Percentiles rank a stretch among this genome's conserved stretches.
These are phyloP conservation scores for Melangyna quadrimaculata DNA, from an alignment of 2,888 invertebrate genomes.

Conservation along the genomic window DNA sequence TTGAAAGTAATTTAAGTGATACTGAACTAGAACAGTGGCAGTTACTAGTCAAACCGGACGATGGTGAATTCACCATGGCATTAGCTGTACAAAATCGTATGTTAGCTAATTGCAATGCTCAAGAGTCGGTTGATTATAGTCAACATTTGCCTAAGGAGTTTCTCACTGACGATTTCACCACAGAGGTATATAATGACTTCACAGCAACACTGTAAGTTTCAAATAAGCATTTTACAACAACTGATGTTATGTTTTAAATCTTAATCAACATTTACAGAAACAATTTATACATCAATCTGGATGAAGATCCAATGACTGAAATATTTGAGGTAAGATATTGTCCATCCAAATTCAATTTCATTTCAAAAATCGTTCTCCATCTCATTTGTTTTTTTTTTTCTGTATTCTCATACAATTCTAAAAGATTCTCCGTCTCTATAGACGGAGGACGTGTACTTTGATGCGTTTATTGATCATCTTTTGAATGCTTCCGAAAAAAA, in stretches of 20 bases:
- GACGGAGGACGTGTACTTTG: slow-evolving; percentile 67
- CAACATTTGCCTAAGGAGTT: slow-evolving; percentile 76
- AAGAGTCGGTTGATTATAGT: slow-evolving; percentile 77
- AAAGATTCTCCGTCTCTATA: slow-evolving; percentile 69
- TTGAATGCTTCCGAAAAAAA: slow-evolving; percentile 55
- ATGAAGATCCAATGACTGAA: slow-evolving; percentile 63
- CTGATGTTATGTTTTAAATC: neutral
- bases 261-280: slow-evolving; percentile 15
- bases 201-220: slow-evolving; percentile 67
- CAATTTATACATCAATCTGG: slow-evolving; percentile 61
- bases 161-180: slow-evolving; percentile 73
- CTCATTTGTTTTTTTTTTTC: slow-evolving; percentile 59
- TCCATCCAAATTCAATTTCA: neutral
- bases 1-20: slow-evolving; percentile 82
- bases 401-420: slow-evolving; percentile 57
- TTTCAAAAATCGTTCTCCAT: slow-evolving; percentile 43
- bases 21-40: slow-evolving; percentile 82
- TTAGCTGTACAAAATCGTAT: slow-evolving; percentile 77
- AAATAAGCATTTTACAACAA: neutral
- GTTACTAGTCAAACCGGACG: slow-evolving; percentile 77
- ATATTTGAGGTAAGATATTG: slow-evolving; percentile 64
- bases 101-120: slow-evolving; percentile 80
- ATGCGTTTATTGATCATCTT: slow-evolving; percentile 59
- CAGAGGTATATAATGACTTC: slow-evolving; percentile 73
- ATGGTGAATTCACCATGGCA: slow-evolving; percentile 78